A percentile compares a stretch with the other conserved stretches of the same genome.
These are phyloP conservation scores for human DNA, from an alignment of 2,113 vertebrate genomes.

Conservation along the genomic window DNA sequence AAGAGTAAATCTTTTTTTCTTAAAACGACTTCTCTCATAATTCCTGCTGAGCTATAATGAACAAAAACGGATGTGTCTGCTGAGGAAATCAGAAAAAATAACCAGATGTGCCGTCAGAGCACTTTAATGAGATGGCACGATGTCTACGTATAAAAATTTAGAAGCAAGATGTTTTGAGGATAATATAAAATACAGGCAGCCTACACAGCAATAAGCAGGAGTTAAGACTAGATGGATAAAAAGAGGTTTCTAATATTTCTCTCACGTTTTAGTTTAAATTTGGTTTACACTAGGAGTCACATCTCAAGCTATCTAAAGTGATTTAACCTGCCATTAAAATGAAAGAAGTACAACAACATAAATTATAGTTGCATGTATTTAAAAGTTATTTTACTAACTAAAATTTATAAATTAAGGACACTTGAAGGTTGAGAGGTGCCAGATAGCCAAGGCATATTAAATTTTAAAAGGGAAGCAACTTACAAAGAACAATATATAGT, in stretches of 20 bases:
- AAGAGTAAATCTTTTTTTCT: background rate
- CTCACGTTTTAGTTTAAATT: background rate
- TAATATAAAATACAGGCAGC: background rate
- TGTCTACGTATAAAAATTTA: background rate
- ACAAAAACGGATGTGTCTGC: background rate
- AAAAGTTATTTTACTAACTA: background rate
- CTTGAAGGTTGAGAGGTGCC: background rate
- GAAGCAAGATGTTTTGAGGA: background rate
- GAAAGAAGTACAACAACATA: background rate
- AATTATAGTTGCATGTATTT: background rate
- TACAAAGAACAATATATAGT: background rate
- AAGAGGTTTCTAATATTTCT: background rate
- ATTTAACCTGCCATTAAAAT: background rate
- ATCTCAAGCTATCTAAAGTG: background rate
- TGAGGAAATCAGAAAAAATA: background rate
- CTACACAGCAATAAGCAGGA: background rate
- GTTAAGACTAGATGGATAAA: background rate
- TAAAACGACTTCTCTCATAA: slow-evolving; percentile 19
- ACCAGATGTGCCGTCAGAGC: background rate
- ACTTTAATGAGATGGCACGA: background rate
- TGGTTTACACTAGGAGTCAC: background rate
- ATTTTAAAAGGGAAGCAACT: background rate
- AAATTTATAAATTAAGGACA: slow-evolving; percentile 20
- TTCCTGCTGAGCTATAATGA: background rate
- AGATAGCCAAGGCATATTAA: background rate